Evolutionary conservation across 2,888 invertebrate genomes (phyloP).

Genomic region (Andricus curvator): DNA sequence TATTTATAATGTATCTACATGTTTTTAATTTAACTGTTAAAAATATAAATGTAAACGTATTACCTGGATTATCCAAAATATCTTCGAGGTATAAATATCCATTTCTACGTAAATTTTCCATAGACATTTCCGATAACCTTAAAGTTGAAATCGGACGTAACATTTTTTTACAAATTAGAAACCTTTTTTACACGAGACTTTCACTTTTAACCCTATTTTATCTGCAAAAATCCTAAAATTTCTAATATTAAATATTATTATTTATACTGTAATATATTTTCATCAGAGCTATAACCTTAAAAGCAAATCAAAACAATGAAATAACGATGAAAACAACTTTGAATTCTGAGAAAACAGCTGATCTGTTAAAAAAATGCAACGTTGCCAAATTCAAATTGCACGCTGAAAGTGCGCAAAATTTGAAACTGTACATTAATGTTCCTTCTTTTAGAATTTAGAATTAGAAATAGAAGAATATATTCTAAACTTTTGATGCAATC

Average conservation of each 20-base stretch:
- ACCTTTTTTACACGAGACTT: background rate
- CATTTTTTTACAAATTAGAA: background rate
- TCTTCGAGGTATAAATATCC: constrained; percentile 13
- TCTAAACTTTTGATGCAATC: too few species aligned
- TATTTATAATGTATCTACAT: too few species aligned
- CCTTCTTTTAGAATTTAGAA: too few species aligned
- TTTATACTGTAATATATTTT: too few species aligned
- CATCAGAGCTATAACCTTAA: background rate
- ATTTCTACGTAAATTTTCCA: background rate
- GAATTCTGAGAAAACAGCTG: constrained; percentile 5
- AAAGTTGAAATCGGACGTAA: constrained; percentile 11
- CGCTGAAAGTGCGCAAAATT: constrained; percentile 1
- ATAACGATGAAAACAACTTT: too few species aligned
- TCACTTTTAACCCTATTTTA: background rate
- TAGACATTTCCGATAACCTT: background rate
- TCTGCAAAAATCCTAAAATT: background rate
- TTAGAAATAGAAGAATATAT: too few species aligned
- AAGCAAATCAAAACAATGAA: background rate
- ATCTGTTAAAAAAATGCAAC: background rate
- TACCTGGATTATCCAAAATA: constrained; percentile 10
- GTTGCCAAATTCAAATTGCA: background rate
- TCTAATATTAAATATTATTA: too few species aligned
- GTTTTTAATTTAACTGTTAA: too few species aligned
- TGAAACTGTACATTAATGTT: background rate
- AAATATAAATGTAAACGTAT: background rate